These are phyloP conservation scores for Dendroctonus ponderosae DNA, from an alignment of 1,140 invertebrate genomes.

Conservation along the genomic window DNA sequence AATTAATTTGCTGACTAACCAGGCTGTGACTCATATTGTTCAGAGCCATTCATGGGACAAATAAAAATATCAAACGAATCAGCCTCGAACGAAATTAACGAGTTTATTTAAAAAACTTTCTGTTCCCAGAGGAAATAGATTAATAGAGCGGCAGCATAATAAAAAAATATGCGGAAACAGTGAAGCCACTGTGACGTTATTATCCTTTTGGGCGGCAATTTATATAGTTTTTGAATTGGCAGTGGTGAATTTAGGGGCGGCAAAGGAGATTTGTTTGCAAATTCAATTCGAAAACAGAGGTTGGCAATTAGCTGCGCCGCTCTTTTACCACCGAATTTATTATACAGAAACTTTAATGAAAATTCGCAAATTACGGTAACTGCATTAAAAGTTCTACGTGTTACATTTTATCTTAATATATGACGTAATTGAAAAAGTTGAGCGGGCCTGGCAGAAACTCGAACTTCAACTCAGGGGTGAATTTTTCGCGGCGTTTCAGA, in stretches of 20 bases:
- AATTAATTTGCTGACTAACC: too few species aligned
- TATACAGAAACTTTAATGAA: slow-evolving; percentile 15
- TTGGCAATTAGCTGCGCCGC: not conserved
- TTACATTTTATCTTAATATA: slow-evolving; percentile 16
- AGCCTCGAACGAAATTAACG: slow-evolving; percentile 1
- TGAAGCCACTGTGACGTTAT: not conserved
- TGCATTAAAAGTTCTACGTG: slow-evolving; percentile 13
- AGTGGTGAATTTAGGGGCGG: too few species aligned
- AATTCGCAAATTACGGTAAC: slow-evolving; percentile 11
- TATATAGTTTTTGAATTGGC: not conserved
- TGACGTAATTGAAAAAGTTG: slow-evolving; percentile 14
- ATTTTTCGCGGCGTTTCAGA: slow-evolving; percentile 4
- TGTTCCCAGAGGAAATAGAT: not conserved
- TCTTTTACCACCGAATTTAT: slow-evolving; percentile 1
- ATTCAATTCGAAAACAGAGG: not conserved
- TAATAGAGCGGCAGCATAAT: not conserved
- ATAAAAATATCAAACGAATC: slow-evolving; percentile 1
- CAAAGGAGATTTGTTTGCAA: not conserved
- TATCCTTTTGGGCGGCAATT: not conserved
- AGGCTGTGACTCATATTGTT: too few species aligned
- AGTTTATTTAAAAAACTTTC: not conserved
- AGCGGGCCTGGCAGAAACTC: slow-evolving; percentile 5
- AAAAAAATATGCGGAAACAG: not conserved
- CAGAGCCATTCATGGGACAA: not conserved
- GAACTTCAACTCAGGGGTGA: slow-evolving; percentile 2